A percentile compares a stretch with the other conserved stretches of the same genome.
Evolutionary conservation across 2,888 invertebrate genomes (phyloP).

Genomic region (Molorchus minor): DNA sequence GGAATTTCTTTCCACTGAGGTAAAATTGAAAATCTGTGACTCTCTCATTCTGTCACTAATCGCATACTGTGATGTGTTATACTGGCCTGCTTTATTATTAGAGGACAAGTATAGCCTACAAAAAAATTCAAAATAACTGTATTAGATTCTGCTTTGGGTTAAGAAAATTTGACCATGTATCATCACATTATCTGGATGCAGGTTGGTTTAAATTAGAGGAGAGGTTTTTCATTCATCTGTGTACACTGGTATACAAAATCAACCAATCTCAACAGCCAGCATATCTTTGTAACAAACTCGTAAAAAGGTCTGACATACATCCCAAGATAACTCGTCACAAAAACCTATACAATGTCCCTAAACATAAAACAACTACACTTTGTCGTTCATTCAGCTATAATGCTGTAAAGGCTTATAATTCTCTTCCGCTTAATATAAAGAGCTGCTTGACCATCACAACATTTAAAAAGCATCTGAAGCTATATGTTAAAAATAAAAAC

Average conservation of each 20-base stretch:
- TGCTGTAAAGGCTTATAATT: neutral
- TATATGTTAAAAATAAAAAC: constrained; percentile 8
- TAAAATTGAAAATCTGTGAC: neutral
- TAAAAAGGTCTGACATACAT: neutral
- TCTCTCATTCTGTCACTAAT: neutral
- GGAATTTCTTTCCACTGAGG: neutral
- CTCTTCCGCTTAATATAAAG: neutral
- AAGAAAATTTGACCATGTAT: neutral
- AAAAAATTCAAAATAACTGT: neutral
- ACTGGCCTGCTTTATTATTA: neutral
- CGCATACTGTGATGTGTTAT: neutral
- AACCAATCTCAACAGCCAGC: neutral
- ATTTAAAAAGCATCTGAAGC: neutral
- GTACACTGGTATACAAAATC: neutral
- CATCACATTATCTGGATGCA: neutral
- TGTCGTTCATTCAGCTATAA: neutral
- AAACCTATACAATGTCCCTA: neutral
- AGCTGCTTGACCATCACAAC: neutral
- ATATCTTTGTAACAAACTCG: neutral
- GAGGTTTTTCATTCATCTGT: too few relatives aligned
- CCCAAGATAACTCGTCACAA: neutral
- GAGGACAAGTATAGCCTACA: neutral
- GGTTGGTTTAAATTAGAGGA: too few relatives aligned
- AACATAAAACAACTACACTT: neutral
- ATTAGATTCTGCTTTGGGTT: neutral